Conservation (phyloP, 2,797 vertebrate species). For the Microchirus variegatus region DNA sequence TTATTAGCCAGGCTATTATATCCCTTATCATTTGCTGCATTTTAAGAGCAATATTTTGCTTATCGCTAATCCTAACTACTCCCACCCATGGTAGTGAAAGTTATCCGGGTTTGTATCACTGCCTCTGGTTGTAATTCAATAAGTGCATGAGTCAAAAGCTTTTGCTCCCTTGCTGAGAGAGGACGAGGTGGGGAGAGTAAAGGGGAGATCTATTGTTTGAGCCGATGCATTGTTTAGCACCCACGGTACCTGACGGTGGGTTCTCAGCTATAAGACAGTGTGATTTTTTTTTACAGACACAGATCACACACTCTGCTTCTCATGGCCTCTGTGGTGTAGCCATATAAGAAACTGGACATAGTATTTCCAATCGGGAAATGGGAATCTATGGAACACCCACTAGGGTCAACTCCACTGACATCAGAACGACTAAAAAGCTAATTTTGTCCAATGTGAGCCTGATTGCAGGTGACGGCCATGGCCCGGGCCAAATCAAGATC, state of each 20-base stretch:
- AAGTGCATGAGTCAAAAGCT: conserved; percentile 67
- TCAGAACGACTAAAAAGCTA: too few relatives aligned
- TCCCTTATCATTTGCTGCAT: conserved; percentile 67
- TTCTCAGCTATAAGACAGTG: conserved; percentile 30
- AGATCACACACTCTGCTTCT: conserved; percentile 20
- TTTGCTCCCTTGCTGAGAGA: conserved; percentile 26
- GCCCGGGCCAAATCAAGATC: too few relatives aligned
- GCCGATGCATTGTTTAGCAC: conserved; percentile 59
- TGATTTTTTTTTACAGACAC: conserved; percentile 11
- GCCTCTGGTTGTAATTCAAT: conserved; percentile 68
- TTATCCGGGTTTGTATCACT: conserved; percentile 56
- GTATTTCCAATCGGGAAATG: too few relatives aligned
- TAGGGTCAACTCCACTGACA: too few relatives aligned
- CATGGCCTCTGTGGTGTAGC: not conserved
- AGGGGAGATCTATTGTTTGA: conserved; percentile 57
- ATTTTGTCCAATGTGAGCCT: too few relatives aligned
- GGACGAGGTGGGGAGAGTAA: conserved; percentile 21
- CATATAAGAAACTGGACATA: not conserved
- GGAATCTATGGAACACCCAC: too few relatives aligned
- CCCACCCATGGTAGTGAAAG: conserved; percentile 52
- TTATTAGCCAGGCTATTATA: conserved; percentile 76
- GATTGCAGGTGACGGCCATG: too few relatives aligned
- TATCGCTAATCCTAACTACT: conserved; percentile 70
- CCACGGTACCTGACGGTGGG: conserved; percentile 43
- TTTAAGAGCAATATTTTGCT: conserved; percentile 71